Base-by-base conservation (phyloP, 1,140 invertebrate genomes). In the Aricia agestis region DNA sequence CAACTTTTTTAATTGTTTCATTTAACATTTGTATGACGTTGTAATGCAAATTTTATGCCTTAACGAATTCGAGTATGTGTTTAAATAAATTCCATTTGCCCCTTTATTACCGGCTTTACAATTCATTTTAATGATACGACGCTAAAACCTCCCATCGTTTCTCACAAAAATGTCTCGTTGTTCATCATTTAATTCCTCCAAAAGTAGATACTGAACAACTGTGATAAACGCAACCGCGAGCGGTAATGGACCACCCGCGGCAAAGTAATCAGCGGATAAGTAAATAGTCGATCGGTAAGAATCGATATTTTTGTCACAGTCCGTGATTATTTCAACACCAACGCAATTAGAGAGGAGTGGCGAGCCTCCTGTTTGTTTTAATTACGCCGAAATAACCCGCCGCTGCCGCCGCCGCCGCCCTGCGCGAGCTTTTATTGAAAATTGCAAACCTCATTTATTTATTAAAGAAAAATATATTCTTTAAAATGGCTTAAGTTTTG, bases 301-400 rank as follows among this genome's bases (percentile, higher is more conserved):
- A 71, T 80, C 77, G 78, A 77, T 79, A 78, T 80, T 78, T 52
- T 75, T 81, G 79, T 84, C 76, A 81, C 77, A 83, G 85, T 84
- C 79, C 78, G 82, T 89, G 84, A 91, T 89, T 91, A 91, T 86
- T 89, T 87, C 82, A 87, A 88, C 82, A 82, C 82, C 84, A 85
- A 88, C 86, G 84, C 87, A 91, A 91, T 89, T 87, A 89, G 83
- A 84, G 84, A 88, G 85, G 87, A 88, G 85, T 88, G 83, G 79
- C 79, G 77, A 82, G 81, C 84, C 82, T 84, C 83, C 84, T 90
- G 88, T 90, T 90, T 88, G 88, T 89, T 90, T 90, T 90, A 89
- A 90, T 90, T 90, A 89, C 88, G 82, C 80, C 82, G 85, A 85
- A 88, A 88, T 85, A 81, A 88, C 80, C 84, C 78, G 77, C 75